Evolutionary conservation across 2,888 invertebrate species (phyloP), one percentile per base, ranked within the genome.

Genomic region (Rutpela maculata): DNA sequence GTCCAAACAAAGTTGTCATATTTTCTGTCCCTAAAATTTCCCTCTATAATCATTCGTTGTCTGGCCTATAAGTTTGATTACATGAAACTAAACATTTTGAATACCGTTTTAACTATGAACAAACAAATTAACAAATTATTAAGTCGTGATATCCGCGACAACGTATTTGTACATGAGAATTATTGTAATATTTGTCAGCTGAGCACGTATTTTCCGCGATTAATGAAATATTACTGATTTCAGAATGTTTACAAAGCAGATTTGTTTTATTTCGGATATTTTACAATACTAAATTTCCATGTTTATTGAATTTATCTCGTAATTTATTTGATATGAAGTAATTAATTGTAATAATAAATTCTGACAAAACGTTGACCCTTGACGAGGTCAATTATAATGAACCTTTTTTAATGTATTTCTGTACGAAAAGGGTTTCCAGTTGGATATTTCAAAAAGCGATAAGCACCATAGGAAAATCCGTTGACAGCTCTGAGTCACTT

Each of bases 191-290:
- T 50, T n/a, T 50, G 12, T 50, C 0, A 6, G n/a, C 15, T 50
- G n/a, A 35, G 31, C 31, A 50, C 50, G 50, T 50, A 50, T 50
- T 50, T 50, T 50, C 50, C 50, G n/a, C n/a, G n/a, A 50, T 50
- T 50, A n/a, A 50, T 50, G 50, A 50, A 50, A 50, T 50, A 50
- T 50, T 43, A 43, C 43, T n/a, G 50, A 50, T 50, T 50, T 50
- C n/a, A 50, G 15, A 50, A 50, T 50, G 6, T 50, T 50, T 50
- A 50, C n/a, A n/a, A 50, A 50, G 1, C 50, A 15, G 50, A 50
- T 60, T 26, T 26, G 12, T 62, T 22, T 15, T 7, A 26, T 26
- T 22, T 22, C 15, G 15, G 22, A 31, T 15, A 15, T 26, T 62
- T 12, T n/a, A 0, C 60, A 26, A 62, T n/a, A 12, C 15, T 31